Conservation (phyloP, 2,797 vertebrate genomes). For the Anguilla marmorata region DNA sequence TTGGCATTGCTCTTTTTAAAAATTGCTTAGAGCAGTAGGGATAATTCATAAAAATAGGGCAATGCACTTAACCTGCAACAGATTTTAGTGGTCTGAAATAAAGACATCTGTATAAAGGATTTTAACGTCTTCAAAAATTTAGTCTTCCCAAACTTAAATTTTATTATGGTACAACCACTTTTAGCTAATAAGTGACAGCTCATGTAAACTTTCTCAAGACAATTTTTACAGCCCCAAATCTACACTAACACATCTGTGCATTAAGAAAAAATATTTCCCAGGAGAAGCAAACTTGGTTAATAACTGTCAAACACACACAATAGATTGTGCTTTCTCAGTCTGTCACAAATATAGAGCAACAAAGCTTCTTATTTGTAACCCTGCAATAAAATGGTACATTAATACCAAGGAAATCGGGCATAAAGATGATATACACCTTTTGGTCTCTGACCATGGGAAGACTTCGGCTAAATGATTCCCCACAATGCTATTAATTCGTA, state of each 20-base stretch:
- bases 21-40: neutral
- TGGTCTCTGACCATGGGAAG: constrained; percentile 41
- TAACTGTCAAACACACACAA: neutral
- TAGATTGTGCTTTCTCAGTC: neutral
- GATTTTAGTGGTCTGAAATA: neutral
- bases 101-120: neutral
- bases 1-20: neutral
- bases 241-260: too few species aligned
- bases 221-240: too few species aligned
- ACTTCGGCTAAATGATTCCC: constrained; percentile 43
- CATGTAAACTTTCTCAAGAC: neutral
- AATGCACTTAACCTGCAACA: constrained; percentile 6
- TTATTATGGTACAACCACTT: neutral
- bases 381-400: constrained; percentile 37
- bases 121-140: neutral
- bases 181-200: neutral
- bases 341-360: neutral
- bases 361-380: neutral
- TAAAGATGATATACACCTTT: constrained; percentile 42
- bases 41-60: constrained; percentile 5
- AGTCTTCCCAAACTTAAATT: neutral
- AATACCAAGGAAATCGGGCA: constrained; percentile 57
- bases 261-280: neutral
- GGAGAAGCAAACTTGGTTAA: neutral
- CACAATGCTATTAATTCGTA: neutral